These are phyloP conservation scores for Nycticryphes semicollaris DNA, from an alignment of 2,113 vertebrate species.

Conservation along the genomic window DNA sequence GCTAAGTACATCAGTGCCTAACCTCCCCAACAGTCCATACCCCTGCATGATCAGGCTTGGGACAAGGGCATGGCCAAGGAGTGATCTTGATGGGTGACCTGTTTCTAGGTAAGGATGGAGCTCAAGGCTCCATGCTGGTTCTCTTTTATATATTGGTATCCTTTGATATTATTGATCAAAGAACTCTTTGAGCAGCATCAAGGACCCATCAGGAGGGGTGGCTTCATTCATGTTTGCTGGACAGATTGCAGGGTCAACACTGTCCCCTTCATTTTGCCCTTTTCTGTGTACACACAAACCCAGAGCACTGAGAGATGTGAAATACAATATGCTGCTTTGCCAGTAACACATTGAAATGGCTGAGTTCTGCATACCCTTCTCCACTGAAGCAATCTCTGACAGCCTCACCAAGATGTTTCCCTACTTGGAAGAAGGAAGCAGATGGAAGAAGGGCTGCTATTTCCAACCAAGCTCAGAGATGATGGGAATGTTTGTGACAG, in stretches of 20 bases:
- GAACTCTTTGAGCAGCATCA: neutral
- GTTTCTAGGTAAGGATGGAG: neutral
- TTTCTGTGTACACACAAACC: neutral
- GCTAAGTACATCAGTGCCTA: neutral
- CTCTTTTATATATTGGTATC: neutral
- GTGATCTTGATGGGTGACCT: neutral
- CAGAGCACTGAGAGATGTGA: neutral
- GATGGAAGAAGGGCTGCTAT: neutral
- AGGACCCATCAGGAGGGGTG: neutral
- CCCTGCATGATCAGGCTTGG: neutral
- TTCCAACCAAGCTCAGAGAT: neutral
- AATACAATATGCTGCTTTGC: neutral
- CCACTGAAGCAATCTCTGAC: neutral
- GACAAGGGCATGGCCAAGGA: neutral
- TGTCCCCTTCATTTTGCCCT: neutral
- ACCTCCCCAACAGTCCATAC: neutral
- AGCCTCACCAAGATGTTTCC: neutral
- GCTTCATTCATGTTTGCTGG: neutral
- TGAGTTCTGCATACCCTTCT: neutral
- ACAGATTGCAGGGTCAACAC: neutral
- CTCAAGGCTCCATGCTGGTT: neutral
- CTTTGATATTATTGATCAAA: neutral
- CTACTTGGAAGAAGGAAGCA: neutral
- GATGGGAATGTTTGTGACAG: neutral
- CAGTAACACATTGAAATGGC: neutral